A percentile compares a stretch with the other conserved stretches of the same genome.
phyloP scores from a whole-genome alignment of 2,113 vertebrate genomes.

The Alethe castanea region DNA sequence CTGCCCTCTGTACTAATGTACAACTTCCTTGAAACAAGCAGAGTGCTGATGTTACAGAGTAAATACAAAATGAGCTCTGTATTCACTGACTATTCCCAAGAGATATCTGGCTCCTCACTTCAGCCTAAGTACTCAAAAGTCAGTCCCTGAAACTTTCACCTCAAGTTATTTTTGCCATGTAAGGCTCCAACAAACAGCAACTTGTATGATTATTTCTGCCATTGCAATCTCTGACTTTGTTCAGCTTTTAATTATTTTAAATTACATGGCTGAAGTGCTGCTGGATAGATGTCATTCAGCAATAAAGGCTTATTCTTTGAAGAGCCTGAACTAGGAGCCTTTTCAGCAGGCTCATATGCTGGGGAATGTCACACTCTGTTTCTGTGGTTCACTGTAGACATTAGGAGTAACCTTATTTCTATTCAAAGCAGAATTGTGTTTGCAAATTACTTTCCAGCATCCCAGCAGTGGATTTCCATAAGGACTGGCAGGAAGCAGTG shows the following conservation, averaged over 20 bases:
- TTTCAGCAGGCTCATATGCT: background rate
- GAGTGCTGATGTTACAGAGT: background rate
- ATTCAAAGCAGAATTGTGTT: background rate
- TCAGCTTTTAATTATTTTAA: constrained; percentile 68
- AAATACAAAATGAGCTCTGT: constrained; percentile 14
- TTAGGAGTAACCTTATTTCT: background rate
- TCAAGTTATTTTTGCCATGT: background rate
- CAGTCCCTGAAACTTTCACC: background rate
- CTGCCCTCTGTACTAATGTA: background rate
- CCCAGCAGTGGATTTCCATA: background rate
- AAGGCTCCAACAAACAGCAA: constrained; percentile 13
- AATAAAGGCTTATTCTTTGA: constrained; percentile 10
- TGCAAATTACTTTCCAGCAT: background rate
- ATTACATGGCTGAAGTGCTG: constrained; percentile 45
- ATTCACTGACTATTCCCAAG: background rate
- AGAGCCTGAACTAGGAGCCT: background rate
- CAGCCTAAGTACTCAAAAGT: background rate
- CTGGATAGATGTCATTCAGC: constrained; percentile 22
- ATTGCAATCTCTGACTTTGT: constrained; percentile 29
- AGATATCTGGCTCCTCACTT: background rate
- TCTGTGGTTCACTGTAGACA: background rate
- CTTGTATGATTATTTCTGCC: constrained; percentile 32
- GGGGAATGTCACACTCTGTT: background rate
- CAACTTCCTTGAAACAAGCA: constrained; percentile 14
- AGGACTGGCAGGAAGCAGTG: background rate